Base-by-base conservation (phyloP, 2,113 vertebrate species). In the Tenebrosternarchus preto region DNA sequence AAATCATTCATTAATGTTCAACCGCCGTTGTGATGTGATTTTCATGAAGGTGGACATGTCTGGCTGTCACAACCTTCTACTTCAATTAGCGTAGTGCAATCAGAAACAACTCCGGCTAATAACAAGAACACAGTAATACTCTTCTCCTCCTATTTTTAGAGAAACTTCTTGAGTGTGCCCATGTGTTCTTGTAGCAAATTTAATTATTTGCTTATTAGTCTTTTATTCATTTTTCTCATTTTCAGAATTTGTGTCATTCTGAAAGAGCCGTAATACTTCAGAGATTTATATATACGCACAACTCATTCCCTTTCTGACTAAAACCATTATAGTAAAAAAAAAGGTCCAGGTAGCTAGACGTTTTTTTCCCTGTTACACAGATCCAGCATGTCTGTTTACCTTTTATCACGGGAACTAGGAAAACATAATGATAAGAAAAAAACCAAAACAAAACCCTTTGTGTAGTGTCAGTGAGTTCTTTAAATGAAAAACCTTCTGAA, bases 1-100 rank as follows among this genome's bases (percentile, higher is more conserved):
- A 79, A 78, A 78, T 83, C 74, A 33, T 86, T 77, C 70, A 82
- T 84, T 84, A 85, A 69, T 80, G 80, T 83, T 77, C 80, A 55
- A 55, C 70, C 64, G 9, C 69, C 46, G 57, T 74, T 59, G 33
- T 63, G 25, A 39, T 68, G 16, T 77, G 80, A 85, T 68, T 79
- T 66, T 85, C 55, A 83, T 82, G 77, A 80, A 63, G 68, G 59
- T 43, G 71, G 85, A 80, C 80, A 39, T 67, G 80, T 80, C 69
- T 64, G 33, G 68, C 68, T 84, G 77, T 84, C 73, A 22, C 16
- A 36, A 33, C n/a, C 68, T 77, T 73, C 72, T 2, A 59, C 57
- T 77, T 74, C 70, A 33, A 72, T 83, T 83, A 83, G 36, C 33
- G 55, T 53, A 27, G n/a, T 17, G 33, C 67, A 22, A 80, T 78